phyloP scores from a whole-genome alignment of 2,113 vertebrate genomes.

The Australoheros scitulus region DNA sequence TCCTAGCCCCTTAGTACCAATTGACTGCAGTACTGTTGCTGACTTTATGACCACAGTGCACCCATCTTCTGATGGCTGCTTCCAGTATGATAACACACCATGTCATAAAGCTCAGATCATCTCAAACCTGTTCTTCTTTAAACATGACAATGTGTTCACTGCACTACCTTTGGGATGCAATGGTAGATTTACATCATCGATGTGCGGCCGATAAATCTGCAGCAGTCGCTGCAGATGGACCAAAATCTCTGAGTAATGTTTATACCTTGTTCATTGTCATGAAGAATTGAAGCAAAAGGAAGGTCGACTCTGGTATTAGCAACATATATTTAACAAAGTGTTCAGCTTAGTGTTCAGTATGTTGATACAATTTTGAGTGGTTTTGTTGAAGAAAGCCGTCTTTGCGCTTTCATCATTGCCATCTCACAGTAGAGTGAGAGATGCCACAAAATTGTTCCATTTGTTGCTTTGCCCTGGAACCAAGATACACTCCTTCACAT shows the following conservation, averaged over 20 bases:
- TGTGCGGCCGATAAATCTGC: neutral
- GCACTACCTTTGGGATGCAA: neutral
- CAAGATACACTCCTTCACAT: neutral
- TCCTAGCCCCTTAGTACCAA: neutral
- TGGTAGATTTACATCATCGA: neutral
- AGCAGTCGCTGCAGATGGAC: neutral
- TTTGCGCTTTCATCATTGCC: slow-evolving; percentile 33
- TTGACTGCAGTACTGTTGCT: neutral
- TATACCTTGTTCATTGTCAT: neutral
- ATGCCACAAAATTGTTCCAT: slow-evolving; percentile 31
- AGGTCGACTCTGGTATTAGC: neutral
- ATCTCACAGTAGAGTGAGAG: neutral
- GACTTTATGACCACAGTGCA: neutral
- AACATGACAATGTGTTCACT: neutral
- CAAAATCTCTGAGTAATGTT: neutral
- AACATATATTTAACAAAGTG: neutral
- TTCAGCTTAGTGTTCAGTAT: neutral
- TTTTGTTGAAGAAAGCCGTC: neutral
- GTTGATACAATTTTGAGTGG: neutral
- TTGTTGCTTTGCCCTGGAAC: slow-evolving; percentile 33
- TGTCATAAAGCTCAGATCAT: too few species aligned
- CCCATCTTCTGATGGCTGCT: neutral
- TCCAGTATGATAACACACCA: neutral
- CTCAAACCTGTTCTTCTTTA: neutral
- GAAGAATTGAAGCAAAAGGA: accelerated